These are phyloP conservation scores for Aptenodytes patagonicus DNA, from an alignment of 2,113 vertebrate species.

Conservation along the genomic window DNA sequence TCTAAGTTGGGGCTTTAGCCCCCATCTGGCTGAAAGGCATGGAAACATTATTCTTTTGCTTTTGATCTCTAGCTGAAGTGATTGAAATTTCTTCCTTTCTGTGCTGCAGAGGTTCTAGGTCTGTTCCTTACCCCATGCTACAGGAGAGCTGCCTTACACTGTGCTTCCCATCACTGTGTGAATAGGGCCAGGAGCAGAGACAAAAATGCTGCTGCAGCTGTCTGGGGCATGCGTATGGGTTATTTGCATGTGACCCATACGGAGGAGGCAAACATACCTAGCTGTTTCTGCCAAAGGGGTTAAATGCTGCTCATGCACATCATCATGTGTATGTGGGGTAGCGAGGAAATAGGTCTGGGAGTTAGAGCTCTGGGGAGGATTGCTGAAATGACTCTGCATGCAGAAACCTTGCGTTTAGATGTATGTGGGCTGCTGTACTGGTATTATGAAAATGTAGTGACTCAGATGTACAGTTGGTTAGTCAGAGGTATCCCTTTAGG, in stretches of 20 bases:
- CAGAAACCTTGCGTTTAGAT: not conserved
- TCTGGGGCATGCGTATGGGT: not conserved
- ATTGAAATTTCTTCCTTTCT: not conserved
- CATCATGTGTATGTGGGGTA: not conserved
- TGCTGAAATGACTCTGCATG: not conserved
- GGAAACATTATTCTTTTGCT: not conserved
- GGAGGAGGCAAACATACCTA: not conserved
- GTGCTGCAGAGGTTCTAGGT: not conserved
- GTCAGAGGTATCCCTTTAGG: not conserved
- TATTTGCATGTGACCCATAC: accelerated
- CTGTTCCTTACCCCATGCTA: not conserved
- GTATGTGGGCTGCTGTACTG: not conserved
- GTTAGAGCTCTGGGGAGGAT: not conserved
- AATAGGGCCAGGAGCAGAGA: not conserved
- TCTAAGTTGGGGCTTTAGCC: not conserved
- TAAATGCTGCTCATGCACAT: not conserved
- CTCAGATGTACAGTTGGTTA: not conserved
- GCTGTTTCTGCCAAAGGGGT: not conserved
- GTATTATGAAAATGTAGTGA: not conserved
- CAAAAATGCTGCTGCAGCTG: not conserved
- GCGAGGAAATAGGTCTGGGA: not conserved
- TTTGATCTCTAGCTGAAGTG: not conserved
- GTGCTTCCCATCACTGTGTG: accelerated
- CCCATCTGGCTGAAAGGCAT: not conserved
- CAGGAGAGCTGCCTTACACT: not conserved